Evolutionary conservation across 2,888 invertebrate species (phyloP).

Genomic region (Eupithecia centaureata): DNA sequence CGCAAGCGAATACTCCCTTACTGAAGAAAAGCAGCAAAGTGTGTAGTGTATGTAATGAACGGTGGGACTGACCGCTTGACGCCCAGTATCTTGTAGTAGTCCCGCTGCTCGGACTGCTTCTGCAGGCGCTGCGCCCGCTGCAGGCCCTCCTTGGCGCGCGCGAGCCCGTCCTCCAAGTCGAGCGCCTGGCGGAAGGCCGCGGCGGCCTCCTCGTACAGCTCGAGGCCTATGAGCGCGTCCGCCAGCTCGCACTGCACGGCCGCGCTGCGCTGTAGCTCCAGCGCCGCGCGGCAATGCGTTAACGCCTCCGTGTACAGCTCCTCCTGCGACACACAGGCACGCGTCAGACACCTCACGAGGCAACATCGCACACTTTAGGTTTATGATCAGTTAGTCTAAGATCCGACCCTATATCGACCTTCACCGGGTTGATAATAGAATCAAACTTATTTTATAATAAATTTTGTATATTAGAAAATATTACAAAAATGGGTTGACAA

Average conservation of each 20-base stretch:
- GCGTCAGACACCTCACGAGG: too few relatives aligned
- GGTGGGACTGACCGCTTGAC: constrained; percentile 87
- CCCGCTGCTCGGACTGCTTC: constrained; percentile 95
- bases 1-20: too few relatives aligned
- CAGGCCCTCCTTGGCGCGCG: constrained; percentile 94
- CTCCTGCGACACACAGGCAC: constrained; percentile 82
- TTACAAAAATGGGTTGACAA: too few relatives aligned
- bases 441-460: too few relatives aligned
- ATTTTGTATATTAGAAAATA: too few relatives aligned
- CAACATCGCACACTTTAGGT: too few relatives aligned
- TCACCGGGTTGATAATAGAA: too few relatives aligned
- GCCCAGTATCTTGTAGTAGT: constrained; percentile 98
- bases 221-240: constrained; percentile 94
- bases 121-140: constrained; percentile 94
- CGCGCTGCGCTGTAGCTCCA: constrained; percentile 89
- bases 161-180: constrained; percentile 90
- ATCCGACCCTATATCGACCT: too few relatives aligned
- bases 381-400: too few relatives aligned
- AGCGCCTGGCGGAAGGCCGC: constrained; percentile 93
- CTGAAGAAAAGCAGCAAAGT: too few relatives aligned
- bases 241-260: constrained; percentile 94
- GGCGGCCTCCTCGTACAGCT: constrained; percentile 96
- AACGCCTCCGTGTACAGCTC: constrained; percentile 90
- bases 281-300: constrained; percentile 89
- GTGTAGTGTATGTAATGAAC: background rate